Evolutionary conservation across 2,113 vertebrate species (phyloP), one percentile per base, ranked within the genome.

Genomic region (Bombycilla garrulus): DNA sequence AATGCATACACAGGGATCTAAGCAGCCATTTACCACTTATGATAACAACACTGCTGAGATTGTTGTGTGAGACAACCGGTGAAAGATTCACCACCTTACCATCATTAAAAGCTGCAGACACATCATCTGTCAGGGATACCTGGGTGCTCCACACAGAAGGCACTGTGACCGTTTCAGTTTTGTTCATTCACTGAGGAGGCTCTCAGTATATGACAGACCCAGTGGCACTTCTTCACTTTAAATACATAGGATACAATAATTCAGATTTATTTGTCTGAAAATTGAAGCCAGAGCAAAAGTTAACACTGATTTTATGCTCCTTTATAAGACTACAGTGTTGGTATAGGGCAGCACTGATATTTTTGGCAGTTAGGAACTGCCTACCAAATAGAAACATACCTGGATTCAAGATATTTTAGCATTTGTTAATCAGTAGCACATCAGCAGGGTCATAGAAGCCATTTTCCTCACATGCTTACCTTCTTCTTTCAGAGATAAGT

Each of bases 1-100:
- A 67, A 33, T 38, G 42, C 19, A 9, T 15, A 15, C 0, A 0
- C 3, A 3, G 0, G 0, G 38, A 54, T 78, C 29, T 15, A 48
- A 88, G 53, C 54, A 81, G 26, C 14, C 28, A 19, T 38, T 77
- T 73, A 53, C 38, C 1, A 0, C 38, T 66, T 62, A 47, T 10
- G 26, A 8, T 36, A 31, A 17, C 15, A 57, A 8, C 20, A 17
- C 76, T 36, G 22, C 76, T 62, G 86, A 73, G 54, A 19, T 23
- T 86, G 19, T 58, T 48, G 9, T 3, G 4, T 35, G 45, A 45
- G 48, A 31, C 40, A 48, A 5, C 31, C 44, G 45, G 22, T 48
- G 61, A 64, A 61, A 40, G 28, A 60, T 65, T 94, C 70, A 66
- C 21, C 45, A 21, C 47, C 14, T 70, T 64, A 61, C 73, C 28